phyloP scores from a whole-genome alignment of 2,113 vertebrate genomes.

The Thryonomys swinderianus region DNA sequence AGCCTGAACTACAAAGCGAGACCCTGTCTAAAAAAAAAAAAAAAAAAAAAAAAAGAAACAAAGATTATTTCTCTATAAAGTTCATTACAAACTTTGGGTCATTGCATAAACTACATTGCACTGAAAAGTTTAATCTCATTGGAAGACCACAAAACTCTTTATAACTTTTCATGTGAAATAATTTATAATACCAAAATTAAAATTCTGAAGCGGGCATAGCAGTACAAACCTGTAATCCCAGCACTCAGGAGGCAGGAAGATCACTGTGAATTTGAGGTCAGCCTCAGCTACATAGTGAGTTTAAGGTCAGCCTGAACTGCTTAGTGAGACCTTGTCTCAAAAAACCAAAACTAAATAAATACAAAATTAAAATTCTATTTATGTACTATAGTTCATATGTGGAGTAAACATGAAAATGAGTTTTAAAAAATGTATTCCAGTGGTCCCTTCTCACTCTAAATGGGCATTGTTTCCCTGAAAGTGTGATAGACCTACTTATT shows the following conservation, averaged over 20 bases:
- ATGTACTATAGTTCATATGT: conserved; percentile 8
- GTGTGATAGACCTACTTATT: not conserved
- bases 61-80: not conserved
- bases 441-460: not conserved
- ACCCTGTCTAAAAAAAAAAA: too few relatives aligned
- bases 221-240: too few relatives aligned
- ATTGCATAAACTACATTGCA: conserved; percentile 75
- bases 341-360: too few relatives aligned
- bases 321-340: too few relatives aligned
- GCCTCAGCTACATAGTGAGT: too few relatives aligned
- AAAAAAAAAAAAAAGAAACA: too few relatives aligned
- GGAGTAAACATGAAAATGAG: not conserved
- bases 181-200: conserved; percentile 65
- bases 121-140: conserved; percentile 74
- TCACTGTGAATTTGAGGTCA: too few relatives aligned
- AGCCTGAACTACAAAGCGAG: too few relatives aligned
- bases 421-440: not conserved
- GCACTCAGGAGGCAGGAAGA: too few relatives aligned
- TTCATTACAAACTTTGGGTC: conserved; percentile 8
- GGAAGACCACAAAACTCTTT: conserved; percentile 77
- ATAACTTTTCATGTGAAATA: conserved; percentile 41
- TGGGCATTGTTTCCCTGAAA: not conserved
- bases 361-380: conserved; percentile 53
- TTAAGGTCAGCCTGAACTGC: too few relatives aligned
- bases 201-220: not conserved